Evolutionary conservation across 2,113 vertebrate species (phyloP).

Genomic region (Melanostigma gelatinosum): DNA sequence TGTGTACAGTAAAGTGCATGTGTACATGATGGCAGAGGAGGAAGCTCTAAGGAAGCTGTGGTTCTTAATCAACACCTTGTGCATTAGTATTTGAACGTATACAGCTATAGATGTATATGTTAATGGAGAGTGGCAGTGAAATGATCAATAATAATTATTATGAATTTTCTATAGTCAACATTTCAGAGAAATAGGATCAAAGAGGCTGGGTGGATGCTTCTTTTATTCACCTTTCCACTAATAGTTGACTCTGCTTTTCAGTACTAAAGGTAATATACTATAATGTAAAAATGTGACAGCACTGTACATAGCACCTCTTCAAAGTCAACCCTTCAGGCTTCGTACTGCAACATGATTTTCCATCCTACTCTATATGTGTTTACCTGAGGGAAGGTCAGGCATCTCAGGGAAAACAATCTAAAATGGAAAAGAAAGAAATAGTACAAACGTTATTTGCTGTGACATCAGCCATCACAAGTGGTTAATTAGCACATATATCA

Average conservation of each 20-base stretch:
- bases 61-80: slow-evolving; percentile 1
- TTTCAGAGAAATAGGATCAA: neutral
- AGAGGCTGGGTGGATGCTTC: neutral
- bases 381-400: slow-evolving; percentile 62
- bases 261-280: slow-evolving; percentile 27
- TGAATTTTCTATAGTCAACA: neutral
- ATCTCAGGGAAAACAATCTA: slow-evolving; percentile 55
- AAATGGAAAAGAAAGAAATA: slow-evolving; percentile 36
- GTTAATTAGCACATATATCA: slow-evolving; percentile 15
- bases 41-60: neutral
- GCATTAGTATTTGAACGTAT: slow-evolving; percentile 2
- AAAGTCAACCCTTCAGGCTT: slow-evolving; percentile 58
- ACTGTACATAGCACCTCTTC: slow-evolving; percentile 53
- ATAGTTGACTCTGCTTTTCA: slow-evolving; percentile 34
- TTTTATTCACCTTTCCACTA: slow-evolving; percentile 2
- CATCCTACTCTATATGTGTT: slow-evolving; percentile 22
- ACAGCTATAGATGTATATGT: neutral
- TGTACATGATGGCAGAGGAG: neutral
- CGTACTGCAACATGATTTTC: slow-evolving; percentile 33
- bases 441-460: slow-evolving; percentile 13
- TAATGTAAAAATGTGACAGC: slow-evolving; percentile 23
- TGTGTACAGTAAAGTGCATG: neutral
- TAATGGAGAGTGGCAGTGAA: neutral
- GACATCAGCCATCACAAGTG: slow-evolving; percentile 35
- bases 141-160: neutral